Percentiles rank a stretch among this genome's conserved stretches.
These are phyloP conservation scores for Acanthococcus lagerstroemiae DNA, from an alignment of 2,888 invertebrate species.

Conservation along the genomic window DNA sequence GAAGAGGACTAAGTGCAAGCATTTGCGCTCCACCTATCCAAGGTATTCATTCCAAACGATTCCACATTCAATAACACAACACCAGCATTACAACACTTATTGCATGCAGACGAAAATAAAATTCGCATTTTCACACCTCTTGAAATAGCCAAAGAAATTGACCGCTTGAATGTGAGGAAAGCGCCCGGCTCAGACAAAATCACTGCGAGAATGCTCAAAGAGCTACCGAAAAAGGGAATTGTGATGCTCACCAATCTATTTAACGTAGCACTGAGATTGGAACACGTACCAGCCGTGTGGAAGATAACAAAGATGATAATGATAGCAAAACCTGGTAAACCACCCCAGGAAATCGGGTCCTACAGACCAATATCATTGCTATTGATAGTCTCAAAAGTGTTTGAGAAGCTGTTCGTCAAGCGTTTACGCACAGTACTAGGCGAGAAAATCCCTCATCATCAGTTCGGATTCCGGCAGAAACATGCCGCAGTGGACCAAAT, in stretches of 20 bases:
- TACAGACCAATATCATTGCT: not conserved
- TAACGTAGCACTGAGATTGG: not conserved
- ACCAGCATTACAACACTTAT: not conserved
- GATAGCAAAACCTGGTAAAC: not conserved
- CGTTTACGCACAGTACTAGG: not conserved
- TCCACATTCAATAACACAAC: not conserved
- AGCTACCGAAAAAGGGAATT: not conserved
- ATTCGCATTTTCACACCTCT: not conserved
- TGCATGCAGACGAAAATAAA: not conserved
- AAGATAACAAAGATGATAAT: not conserved
- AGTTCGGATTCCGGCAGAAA: not conserved
- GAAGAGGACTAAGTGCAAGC: not conserved
- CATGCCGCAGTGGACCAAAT: not conserved
- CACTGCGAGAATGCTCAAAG: not conserved
- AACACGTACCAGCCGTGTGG: not conserved
- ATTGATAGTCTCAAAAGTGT: not conserved
- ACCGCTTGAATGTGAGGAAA: not conserved
- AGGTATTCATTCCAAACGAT: not conserved
- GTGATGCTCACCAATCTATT: not conserved
- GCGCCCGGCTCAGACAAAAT: not conserved
- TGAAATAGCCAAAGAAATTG: not conserved
- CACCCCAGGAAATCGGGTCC: not conserved
- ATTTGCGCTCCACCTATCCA: not conserved
- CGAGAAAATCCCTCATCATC: not conserved
- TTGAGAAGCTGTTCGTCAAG: not conserved